Conservation (phyloP, 2,888 invertebrate genomes). For the Athalia circularis region DNA sequence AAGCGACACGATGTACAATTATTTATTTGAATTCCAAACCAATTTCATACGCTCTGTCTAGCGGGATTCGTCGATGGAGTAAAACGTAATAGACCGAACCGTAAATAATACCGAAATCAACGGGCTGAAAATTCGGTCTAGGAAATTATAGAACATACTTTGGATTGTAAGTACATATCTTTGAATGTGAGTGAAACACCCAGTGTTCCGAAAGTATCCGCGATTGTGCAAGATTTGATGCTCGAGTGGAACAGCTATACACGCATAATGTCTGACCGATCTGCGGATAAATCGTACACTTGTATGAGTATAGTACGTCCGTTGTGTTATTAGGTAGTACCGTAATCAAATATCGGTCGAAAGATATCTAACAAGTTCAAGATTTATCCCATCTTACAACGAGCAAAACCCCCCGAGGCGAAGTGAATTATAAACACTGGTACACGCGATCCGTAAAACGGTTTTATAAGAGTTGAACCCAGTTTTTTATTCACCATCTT, state of each 20-base stretch:
- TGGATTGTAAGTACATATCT: constrained; percentile 13
- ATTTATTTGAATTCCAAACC: not conserved
- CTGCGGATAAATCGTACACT: not conserved
- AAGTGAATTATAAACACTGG: constrained; percentile 7
- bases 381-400: not conserved
- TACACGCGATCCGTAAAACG: constrained; percentile 24
- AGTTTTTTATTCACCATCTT: not conserved
- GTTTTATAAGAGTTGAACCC: constrained; percentile 13
- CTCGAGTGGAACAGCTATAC: constrained; percentile 23
- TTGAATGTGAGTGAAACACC: not conserved
- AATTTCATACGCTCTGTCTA: not conserved
- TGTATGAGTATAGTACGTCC: not conserved
- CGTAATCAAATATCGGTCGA: constrained; percentile 33
- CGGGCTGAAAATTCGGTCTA: constrained; percentile 1
- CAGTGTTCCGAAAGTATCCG: constrained; percentile 2
- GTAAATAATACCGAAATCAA: constrained; percentile 20
- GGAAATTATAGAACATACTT: not conserved
- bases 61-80: not conserved
- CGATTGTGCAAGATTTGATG: constrained; percentile 12
- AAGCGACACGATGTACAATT: constrained; percentile 7
- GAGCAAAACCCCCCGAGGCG: constrained; percentile 8
- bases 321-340: constrained; percentile 16
- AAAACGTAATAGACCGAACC: constrained; percentile 7
- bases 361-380: constrained; percentile 21
- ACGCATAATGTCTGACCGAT: constrained; percentile 7